Evolutionary conservation across 2,797 vertebrate genomes (phyloP).

Genomic region (Urosaurus nigricauda): DNA sequence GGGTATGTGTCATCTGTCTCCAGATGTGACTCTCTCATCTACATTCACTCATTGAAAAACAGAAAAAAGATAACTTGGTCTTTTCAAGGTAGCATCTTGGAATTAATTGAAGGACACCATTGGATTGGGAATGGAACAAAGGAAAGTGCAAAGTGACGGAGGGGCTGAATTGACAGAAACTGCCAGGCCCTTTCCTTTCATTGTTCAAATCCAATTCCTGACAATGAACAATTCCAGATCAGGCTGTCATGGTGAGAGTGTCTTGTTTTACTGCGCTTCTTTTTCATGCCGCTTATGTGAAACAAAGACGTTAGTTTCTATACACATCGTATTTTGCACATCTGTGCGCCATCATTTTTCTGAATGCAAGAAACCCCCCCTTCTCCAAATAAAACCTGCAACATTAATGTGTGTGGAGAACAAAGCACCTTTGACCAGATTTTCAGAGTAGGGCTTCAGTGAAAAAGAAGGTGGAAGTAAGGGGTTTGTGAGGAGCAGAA

Average conservation of each 20-base stretch:
- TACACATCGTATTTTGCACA: no score
- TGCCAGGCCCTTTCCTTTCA: neutral
- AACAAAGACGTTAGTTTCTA: no score
- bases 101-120: neutral
- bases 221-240: no score
- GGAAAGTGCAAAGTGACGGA: neutral
- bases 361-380: no score
- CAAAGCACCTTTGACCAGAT: no score
- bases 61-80: neutral
- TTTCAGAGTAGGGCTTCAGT: neutral
- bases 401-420: no score
- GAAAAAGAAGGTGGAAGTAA: neutral
- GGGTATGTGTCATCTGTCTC: neutral
- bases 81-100: neutral
- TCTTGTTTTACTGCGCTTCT: no score
- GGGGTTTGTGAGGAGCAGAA: neutral
- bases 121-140: neutral
- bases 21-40: neutral
- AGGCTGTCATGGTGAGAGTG: no score
- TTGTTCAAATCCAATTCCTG: neutral
- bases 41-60: neutral
- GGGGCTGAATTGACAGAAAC: neutral
- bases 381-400: no score
- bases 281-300: no score
- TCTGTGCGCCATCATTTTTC: no score